Evolutionary conservation across 2,797 vertebrate species (phyloP).

Genomic region (Pipistrellus kuhlii): DNA sequence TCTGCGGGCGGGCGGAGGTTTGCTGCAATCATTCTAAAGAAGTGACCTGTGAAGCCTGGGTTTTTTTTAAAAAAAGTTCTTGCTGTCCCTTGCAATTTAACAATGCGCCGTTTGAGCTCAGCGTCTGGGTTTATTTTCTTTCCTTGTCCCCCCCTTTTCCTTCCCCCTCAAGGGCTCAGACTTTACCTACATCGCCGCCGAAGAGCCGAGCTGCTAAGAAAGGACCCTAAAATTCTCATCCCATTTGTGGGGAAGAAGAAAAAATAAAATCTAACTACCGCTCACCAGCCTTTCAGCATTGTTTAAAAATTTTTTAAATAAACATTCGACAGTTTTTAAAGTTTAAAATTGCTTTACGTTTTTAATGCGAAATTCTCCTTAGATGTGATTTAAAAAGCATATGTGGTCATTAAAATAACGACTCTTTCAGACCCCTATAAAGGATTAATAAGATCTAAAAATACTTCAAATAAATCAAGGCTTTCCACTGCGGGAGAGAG

Average conservation of each 20-base stretch:
- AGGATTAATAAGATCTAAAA: neutral
- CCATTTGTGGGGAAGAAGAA: neutral
- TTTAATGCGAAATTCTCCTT: constrained; percentile 36
- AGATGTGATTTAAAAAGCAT: constrained; percentile 5
- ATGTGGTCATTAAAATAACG: neutral
- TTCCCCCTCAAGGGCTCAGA: constrained; percentile 10
- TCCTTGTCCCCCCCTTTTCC: neutral
- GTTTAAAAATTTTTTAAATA: constrained; percentile 4
- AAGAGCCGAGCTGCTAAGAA: neutral
- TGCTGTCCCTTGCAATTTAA: constrained; percentile 30
- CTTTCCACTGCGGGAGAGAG: neutral
- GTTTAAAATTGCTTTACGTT: constrained; percentile 28
- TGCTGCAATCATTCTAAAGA: constrained; percentile 22
- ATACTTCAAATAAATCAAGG: neutral
- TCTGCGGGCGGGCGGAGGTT: neutral
- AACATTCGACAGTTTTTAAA: constrained; percentile 11
- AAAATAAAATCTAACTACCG: neutral
- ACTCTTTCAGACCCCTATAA: neutral
- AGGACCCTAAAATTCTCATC: neutral
- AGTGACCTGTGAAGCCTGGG: neutral
- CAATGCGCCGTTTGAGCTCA: constrained; percentile 3
- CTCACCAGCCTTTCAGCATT: neutral
- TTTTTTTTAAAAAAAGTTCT: neutral
- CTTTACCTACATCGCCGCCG: neutral
- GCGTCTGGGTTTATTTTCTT: neutral